Conservation (phyloP, 1,140 invertebrate genomes). For the Aleiodes sp. region DNA sequence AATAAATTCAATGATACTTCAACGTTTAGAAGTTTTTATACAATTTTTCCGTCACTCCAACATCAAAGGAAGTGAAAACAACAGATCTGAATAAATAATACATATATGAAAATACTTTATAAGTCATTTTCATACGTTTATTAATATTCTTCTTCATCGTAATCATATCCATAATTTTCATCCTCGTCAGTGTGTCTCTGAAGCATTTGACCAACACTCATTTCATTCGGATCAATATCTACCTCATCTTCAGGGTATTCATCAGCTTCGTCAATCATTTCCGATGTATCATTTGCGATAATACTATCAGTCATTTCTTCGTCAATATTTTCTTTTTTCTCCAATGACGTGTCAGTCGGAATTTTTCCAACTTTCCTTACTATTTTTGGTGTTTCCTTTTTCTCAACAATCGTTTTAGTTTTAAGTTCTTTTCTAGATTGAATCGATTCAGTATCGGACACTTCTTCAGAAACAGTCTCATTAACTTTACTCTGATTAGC, state of each 20-base stretch:
- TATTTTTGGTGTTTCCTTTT: background rate
- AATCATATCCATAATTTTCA: background rate
- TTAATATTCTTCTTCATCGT: slow-evolving; percentile 1
- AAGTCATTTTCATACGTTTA: too few relatives aligned
- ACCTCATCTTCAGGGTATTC: background rate
- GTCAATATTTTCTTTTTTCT: background rate
- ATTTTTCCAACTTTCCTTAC: background rate
- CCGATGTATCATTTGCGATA: too few relatives aligned
- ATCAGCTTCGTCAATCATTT: background rate
- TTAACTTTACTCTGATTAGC: background rate
- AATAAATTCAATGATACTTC: too few relatives aligned
- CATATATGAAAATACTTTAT: too few relatives aligned
- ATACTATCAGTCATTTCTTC: background rate
- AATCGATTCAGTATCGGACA: too few relatives aligned
- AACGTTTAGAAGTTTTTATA: too few relatives aligned
- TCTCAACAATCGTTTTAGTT: background rate
- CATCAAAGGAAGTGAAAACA: too few relatives aligned
- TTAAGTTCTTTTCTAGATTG: too few relatives aligned
- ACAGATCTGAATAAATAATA: too few relatives aligned
- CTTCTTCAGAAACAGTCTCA: background rate
- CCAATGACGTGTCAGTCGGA: too few relatives aligned
- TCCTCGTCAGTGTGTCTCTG: background rate
- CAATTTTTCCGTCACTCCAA: too few relatives aligned
- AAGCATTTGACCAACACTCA: background rate
- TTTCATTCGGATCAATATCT: background rate